Conservation (phyloP, 2,888 invertebrate genomes). For the Campoletis raptor region DNA sequence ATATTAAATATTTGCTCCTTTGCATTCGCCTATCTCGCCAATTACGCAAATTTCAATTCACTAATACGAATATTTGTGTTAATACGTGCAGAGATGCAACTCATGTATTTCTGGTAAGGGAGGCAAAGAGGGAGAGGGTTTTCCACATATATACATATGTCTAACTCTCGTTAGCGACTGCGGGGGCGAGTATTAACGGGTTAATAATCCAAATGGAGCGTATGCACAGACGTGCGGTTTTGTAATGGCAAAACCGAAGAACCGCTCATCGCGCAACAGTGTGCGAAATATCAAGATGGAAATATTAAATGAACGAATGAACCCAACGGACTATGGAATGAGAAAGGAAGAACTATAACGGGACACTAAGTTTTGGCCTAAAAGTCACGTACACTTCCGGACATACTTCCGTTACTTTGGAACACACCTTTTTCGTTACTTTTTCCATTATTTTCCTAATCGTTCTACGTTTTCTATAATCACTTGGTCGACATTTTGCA, state of each 20-base stretch:
- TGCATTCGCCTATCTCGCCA: conserved; percentile 44
- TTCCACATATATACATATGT: conserved; percentile 8
- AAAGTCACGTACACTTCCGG: conserved; percentile 6
- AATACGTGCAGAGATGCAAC: neutral
- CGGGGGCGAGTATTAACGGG: conserved; percentile 52
- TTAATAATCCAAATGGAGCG: conserved; percentile 73
- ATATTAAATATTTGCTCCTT: conserved; percentile 57
- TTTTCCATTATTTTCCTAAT: neutral
- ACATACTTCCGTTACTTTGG: conserved; percentile 1
- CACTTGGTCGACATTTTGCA: too few species aligned
- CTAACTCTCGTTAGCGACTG: conserved; percentile 52
- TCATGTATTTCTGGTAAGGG: too few species aligned
- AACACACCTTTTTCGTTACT: neutral
- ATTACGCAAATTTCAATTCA: conserved; percentile 52
- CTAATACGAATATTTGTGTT: conserved; percentile 3
- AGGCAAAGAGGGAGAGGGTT: neutral
- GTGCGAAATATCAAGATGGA: conserved; percentile 8
- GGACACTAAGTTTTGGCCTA: conserved; percentile 8
- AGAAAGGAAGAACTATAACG: conserved; percentile 32
- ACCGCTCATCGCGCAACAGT: neutral
- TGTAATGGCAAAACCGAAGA: conserved; percentile 49
- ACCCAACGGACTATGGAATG: conserved; percentile 12
- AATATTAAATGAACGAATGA: conserved; percentile 6
- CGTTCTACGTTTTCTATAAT: neutral
- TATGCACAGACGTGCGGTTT: conserved; percentile 48